Conservation (phyloP, 2,888 invertebrate species). For the Cabera pusaria region DNA sequence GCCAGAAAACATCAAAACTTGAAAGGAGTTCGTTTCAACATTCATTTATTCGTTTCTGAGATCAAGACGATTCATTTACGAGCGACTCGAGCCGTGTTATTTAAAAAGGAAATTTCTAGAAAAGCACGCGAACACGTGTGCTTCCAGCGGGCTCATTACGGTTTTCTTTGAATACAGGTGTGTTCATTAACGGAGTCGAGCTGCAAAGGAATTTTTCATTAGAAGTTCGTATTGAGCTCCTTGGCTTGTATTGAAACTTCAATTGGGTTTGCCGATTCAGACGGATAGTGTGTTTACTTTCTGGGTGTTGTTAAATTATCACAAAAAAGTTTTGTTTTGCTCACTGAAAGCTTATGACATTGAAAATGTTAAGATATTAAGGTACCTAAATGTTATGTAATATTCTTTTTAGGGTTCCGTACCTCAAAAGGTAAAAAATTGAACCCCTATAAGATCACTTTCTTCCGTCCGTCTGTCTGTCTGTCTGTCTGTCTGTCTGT, state of each 20-base stretch:
- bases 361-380: too few species aligned
- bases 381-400: too few species aligned
- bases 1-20: too few species aligned
- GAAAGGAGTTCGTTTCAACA: constrained; percentile 23
- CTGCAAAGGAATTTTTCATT: constrained; percentile 76
- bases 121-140: constrained; percentile 32
- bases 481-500: too few species aligned
- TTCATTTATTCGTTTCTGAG: constrained; percentile 30
- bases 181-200: constrained; percentile 39
- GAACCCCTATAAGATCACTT: too few species aligned
- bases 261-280: constrained; percentile 20
- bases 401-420: too few species aligned
- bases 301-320: too few species aligned
- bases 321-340: too few species aligned
- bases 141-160: constrained; percentile 38
- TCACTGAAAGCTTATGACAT: too few species aligned
- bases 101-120: constrained; percentile 46
- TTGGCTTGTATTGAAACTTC: constrained; percentile 30
- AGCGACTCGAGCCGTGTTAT: constrained; percentile 45
- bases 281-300: constrained; percentile 12
- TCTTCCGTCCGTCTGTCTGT: too few species aligned
- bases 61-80: constrained; percentile 47
- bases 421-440: too few species aligned
- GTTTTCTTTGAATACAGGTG: constrained; percentile 41
- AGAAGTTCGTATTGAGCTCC: constrained; percentile 54